Evolutionary conservation across 2,113 vertebrate genomes (phyloP), one percentile per base, ranked within the genome.

Genomic region (Chionodraco myersi): DNA sequence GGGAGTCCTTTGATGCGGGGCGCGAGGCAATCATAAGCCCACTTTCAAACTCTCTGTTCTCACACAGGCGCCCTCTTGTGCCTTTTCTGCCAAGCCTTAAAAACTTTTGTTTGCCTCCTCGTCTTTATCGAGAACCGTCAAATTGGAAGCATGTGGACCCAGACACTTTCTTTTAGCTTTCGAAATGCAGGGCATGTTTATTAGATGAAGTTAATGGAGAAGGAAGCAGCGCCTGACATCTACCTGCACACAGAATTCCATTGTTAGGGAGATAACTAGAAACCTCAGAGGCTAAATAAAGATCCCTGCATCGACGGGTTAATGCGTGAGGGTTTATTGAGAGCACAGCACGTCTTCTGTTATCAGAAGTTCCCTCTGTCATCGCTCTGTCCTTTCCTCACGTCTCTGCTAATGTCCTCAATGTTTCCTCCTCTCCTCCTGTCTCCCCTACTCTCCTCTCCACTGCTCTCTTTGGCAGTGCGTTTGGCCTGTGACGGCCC

Each of bases 401-500:
- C 67, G 80, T 84, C 82, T 85, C 81, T 74, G 75, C 47, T 64
- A 64, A 71, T 82, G 65, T 89, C 87, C 85, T 84, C 75, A 72
- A 77, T 90, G 77, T 82, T 63, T 63, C 15, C 75, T 83, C 61
- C 73, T 83, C 79, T 56, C 60, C 16, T 83, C 65, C 65, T 53
- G 82, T 84, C 85, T 84, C 54, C 53, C 30, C n/a, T 0, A 4
- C 66, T 84, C 79, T 79, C 58, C 76, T 86, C 82, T 81, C 71
- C 67, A 30, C 81, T 86, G 85, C 75, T 90, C 85, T 92, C 88
- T 86, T 92, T 92, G 87, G 91, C 88, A 83, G 84, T 75, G 75
- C 88, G 81, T 88, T 86, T 88, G 92, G 84, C 88, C 84, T 87
- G 81, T 88, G 90, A 91, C 80, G 85, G 89, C 90, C 92, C 90